These are phyloP conservation scores for human (Homo sapiens) DNA, from an alignment of 2,113 vertebrate genomes.

Conservation along the genomic window GRCh38 chr5:61470001-61470500, in stretches of 20 bases:
- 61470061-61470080: not conserved
- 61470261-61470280: not conserved
- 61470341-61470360: not conserved
- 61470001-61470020: not conserved
- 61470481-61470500: not conserved
- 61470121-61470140: not conserved
- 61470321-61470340: conserved; percentile 9
- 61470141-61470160: no score
- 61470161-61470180: not conserved
- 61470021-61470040: not conserved
- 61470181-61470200: not conserved
- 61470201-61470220: not conserved
- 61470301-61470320: not conserved
- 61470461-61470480: not conserved
- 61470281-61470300: not conserved
- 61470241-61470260: conserved; percentile 5
- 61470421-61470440: not conserved
- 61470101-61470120: not conserved
- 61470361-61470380: not conserved
- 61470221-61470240: not conserved
- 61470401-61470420: not conserved
- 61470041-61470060: not conserved
- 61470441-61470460: not conserved
- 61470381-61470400: not conserved
- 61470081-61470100: not conserved